phyloP scores from a whole-genome alignment of 53 echinoderm and acorn worm species.

The Paelopatides confundens region DNA sequence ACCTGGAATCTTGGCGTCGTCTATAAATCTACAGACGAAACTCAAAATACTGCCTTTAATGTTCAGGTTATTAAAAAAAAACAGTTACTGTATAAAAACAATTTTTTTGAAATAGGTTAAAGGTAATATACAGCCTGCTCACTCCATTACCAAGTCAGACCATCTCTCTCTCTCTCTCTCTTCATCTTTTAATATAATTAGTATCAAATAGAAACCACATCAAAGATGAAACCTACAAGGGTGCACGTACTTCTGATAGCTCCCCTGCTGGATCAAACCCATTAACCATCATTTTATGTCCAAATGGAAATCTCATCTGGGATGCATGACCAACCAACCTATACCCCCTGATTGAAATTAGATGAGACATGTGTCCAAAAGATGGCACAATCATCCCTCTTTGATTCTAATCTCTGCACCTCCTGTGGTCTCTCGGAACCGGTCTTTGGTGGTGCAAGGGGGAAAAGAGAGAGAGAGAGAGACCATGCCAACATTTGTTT shows the following conservation, averaged over 20 bases:
- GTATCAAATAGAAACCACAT: constrained; percentile 1
- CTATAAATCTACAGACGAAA: no score
- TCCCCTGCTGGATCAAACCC: not conserved
- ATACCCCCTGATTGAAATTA: not conserved
- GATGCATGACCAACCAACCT: not conserved
- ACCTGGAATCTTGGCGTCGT: no score
- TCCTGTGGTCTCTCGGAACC: constrained; percentile 27
- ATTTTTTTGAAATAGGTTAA: no score
- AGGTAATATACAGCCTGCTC: no score
- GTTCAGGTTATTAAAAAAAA: no score
- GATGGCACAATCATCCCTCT: not conserved
- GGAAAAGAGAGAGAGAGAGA: not conserved
- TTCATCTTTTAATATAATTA: not conserved
- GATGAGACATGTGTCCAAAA: not conserved
- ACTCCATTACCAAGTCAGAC: no score
- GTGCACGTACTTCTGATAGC: not conserved
- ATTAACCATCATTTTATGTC: not conserved
- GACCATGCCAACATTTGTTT: not conserved
- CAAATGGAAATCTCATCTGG: constrained; percentile 12
- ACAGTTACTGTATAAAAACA: no score
- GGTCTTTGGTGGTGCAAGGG: no score
- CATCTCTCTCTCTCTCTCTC: not conserved
- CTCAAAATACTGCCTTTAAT: no score
- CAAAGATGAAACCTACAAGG: constrained; percentile 11
- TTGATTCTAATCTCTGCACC: not conserved